A percentile compares a stretch with the other conserved stretches of the same genome.
Evolutionary conservation across 2,888 invertebrate species (phyloP).

Genomic region (Eustalomyia histrio): DNA sequence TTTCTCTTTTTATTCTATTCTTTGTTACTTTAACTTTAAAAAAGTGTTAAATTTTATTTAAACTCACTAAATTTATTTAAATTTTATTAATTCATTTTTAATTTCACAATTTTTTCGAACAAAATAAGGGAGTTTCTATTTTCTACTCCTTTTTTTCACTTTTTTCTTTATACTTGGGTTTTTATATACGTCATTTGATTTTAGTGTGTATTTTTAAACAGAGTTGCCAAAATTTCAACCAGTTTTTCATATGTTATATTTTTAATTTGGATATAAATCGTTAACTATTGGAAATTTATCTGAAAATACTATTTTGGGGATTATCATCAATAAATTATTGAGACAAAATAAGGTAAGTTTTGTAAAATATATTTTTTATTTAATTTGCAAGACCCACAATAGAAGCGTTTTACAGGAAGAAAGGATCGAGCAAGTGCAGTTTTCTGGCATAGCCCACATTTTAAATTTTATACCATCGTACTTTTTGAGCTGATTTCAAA

Average conservation of each 20-base stretch:
- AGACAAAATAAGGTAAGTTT: background rate
- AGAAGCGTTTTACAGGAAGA: too few relatives aligned
- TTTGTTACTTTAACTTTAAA: background rate
- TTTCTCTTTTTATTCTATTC: background rate
- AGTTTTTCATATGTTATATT: constrained; percentile 2
- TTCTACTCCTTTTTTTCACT: background rate
- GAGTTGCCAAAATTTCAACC: constrained; percentile 56
- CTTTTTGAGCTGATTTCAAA: too few relatives aligned
- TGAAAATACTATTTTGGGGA: constrained; percentile 30
- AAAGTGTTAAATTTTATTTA: background rate
- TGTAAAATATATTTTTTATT: background rate
- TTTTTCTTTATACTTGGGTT: background rate
- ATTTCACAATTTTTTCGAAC: constrained; percentile 12
- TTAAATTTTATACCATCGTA: too few relatives aligned
- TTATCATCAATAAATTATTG: constrained; percentile 5
- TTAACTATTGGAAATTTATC: constrained; percentile 26
- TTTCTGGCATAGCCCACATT: too few relatives aligned
- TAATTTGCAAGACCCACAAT: too few relatives aligned
- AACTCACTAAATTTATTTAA: background rate
- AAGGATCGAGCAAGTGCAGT: too few relatives aligned
- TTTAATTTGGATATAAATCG: constrained; percentile 19
- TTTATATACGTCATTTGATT: constrained; percentile 32
- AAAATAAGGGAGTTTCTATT: constrained; percentile 7
- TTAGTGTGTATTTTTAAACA: constrained; percentile 16
- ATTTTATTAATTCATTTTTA: background rate